These are phyloP conservation scores for Budorcas taxicolor DNA, from an alignment of 2,113 vertebrate species.

Conservation along the genomic window DNA sequence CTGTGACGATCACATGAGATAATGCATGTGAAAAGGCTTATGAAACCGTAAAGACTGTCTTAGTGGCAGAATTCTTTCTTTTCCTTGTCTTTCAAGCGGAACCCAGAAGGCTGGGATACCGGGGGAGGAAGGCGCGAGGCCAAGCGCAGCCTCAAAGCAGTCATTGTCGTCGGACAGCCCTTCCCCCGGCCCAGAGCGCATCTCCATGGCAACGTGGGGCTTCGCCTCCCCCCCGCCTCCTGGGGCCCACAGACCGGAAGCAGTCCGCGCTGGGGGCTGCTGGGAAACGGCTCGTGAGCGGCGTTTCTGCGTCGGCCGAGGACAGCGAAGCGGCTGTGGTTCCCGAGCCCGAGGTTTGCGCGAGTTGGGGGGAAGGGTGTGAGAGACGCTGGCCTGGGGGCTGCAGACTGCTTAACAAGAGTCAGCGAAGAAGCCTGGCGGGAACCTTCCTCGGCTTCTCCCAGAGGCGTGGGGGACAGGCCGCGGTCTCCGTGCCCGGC, in stretches of 20 bases:
- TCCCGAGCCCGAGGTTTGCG: slow-evolving; percentile 52
- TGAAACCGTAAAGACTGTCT: background rate
- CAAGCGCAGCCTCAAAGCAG: slow-evolving; percentile 50
- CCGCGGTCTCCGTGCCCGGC: background rate
- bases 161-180: slow-evolving; percentile 55
- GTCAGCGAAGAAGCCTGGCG: background rate
- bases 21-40: background rate
- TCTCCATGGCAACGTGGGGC: slow-evolving; percentile 66
- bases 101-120: background rate
- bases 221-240: slow-evolving; percentile 53
- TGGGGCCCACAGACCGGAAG: slow-evolving; percentile 65
- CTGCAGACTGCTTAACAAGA: background rate
- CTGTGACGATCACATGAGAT: background rate
- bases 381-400: background rate
- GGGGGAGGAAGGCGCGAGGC: background rate
- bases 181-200: slow-evolving; percentile 36
- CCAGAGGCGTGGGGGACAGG: background rate
- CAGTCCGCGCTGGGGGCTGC: slow-evolving; percentile 58
- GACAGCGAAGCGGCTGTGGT: slow-evolving; percentile 31
- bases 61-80: background rate
- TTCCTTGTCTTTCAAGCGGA: background rate
- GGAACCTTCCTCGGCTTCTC: background rate
- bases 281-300: slow-evolving; percentile 61
- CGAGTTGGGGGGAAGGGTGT: background rate
- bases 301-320: slow-evolving; percentile 53